These are phyloP conservation scores for Vultur gryphus DNA, from an alignment of 2,797 vertebrate species.

Conservation along the genomic window DNA sequence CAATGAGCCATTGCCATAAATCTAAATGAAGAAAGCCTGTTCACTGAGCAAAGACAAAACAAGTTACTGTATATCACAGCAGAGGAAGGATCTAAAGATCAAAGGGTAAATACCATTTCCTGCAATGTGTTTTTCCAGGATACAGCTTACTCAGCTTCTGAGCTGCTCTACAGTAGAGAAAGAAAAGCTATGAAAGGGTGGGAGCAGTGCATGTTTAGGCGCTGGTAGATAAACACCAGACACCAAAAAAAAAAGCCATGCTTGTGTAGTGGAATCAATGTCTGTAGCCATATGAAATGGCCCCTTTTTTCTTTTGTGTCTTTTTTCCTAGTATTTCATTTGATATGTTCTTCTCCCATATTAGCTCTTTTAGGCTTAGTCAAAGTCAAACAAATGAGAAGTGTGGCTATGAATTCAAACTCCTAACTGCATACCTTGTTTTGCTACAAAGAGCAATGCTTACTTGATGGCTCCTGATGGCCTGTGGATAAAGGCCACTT, in stretches of 20 bases:
- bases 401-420: neutral
- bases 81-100: constrained; percentile 10
- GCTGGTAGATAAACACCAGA: neutral
- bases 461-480: neutral
- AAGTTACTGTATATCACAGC: neutral
- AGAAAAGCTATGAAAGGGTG: neutral
- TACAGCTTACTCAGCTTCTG: neutral
- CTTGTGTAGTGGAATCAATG: neutral
- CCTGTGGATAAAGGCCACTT: neutral
- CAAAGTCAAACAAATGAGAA: neutral
- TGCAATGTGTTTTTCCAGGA: constrained; percentile 23
- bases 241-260: neutral
- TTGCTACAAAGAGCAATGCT: neutral
- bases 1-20: neutral
- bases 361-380: neutral
- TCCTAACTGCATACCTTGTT: neutral
- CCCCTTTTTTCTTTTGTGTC: neutral
- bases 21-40: constrained; percentile 27
- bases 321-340: neutral
- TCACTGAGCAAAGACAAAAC: constrained; percentile 6
- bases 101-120: constrained; percentile 40
- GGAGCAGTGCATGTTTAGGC: neutral
- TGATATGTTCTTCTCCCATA: neutral
- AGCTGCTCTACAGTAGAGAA: neutral
- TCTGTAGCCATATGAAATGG: neutral